Evolutionary conservation across 2,888 invertebrate genomes (phyloP).

Genomic region (Chaetogeoica ovagalla): DNA sequence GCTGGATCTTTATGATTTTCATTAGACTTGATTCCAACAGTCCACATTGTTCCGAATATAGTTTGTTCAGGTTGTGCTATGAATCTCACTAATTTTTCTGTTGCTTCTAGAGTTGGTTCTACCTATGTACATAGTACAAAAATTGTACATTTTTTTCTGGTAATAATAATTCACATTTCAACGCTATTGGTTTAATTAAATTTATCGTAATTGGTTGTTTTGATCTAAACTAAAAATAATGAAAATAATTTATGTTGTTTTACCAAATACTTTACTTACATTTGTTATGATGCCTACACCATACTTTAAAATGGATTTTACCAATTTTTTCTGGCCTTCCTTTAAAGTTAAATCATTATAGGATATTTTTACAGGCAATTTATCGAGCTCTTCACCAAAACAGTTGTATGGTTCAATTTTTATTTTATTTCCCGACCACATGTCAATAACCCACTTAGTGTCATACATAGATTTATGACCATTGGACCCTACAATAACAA

Average conservation of each 20-base stretch:
- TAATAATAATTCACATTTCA: neutral
- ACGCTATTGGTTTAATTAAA: neutral
- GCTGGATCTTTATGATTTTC: constrained; percentile 72
- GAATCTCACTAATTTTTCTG: constrained; percentile 63
- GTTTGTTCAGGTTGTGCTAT: constrained; percentile 69
- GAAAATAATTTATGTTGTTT: neutral
- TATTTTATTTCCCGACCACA: constrained; percentile 43
- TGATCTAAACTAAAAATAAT: too few relatives aligned
- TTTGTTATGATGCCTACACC: constrained; percentile 61
- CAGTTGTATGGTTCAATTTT: constrained; percentile 51
- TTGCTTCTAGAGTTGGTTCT: constrained; percentile 62
- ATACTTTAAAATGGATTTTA: constrained; percentile 63
- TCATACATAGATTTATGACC: constrained; percentile 64
- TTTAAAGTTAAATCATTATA: constrained; percentile 62
- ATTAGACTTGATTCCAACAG: constrained; percentile 63
- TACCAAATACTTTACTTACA: constrained; percentile 55
- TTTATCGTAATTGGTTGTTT: too few relatives aligned
- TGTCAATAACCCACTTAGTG: constrained; percentile 61
- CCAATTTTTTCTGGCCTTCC: constrained; percentile 61
- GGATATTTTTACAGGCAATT: constrained; percentile 51
- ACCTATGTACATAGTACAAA: constrained; percentile 60
- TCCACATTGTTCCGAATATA: constrained; percentile 76
- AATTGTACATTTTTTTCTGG: neutral
- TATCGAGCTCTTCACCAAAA: constrained; percentile 54
- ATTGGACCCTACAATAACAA: constrained; percentile 64